Conservation (phyloP, 2,888 invertebrate genomes). For the Limnephilus marmoratus region DNA sequence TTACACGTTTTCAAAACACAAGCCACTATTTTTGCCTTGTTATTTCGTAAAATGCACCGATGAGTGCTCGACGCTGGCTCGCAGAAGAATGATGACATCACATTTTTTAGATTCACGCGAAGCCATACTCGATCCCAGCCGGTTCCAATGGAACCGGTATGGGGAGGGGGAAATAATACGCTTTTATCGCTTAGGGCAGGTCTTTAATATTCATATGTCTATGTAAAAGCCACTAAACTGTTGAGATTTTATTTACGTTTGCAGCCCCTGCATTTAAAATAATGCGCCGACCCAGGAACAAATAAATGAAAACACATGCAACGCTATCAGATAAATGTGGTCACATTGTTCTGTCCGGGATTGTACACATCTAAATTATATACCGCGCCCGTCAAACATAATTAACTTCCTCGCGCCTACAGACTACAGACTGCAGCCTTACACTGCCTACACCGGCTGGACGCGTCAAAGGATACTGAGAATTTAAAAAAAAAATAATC, state of each 20-base stretch:
- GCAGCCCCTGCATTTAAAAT: conserved; percentile 12
- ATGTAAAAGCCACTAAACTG: background rate
- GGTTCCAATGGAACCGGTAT: too few relatives aligned
- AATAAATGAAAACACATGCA: conserved; percentile 45
- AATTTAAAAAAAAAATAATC: background rate
- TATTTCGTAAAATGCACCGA: too few relatives aligned
- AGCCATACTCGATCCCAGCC: too few relatives aligned
- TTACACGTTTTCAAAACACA: too few relatives aligned
- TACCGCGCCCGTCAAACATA: conserved; percentile 24
- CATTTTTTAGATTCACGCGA: too few relatives aligned
- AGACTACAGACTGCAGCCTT: too few relatives aligned
- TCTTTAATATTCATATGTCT: too few relatives aligned
- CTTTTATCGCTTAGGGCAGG: too few relatives aligned
- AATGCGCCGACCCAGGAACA: conserved; percentile 35
- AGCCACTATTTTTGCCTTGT: too few relatives aligned
- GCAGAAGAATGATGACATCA: too few relatives aligned
- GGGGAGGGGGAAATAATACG: too few relatives aligned
- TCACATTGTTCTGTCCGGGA: conserved; percentile 63
- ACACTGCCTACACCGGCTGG: background rate
- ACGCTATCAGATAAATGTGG: conserved; percentile 52
- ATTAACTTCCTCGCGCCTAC: conserved; percentile 46
- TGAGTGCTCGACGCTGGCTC: too few relatives aligned
- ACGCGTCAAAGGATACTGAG: background rate
- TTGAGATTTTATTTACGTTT: background rate
- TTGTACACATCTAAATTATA: conserved; percentile 59